A percentile compares a stretch with the other conserved stretches of the same genome.
Evolutionary conservation across 2,888 invertebrate genomes (phyloP).

Genomic region (Sarcophaga caerulescens): DNA sequence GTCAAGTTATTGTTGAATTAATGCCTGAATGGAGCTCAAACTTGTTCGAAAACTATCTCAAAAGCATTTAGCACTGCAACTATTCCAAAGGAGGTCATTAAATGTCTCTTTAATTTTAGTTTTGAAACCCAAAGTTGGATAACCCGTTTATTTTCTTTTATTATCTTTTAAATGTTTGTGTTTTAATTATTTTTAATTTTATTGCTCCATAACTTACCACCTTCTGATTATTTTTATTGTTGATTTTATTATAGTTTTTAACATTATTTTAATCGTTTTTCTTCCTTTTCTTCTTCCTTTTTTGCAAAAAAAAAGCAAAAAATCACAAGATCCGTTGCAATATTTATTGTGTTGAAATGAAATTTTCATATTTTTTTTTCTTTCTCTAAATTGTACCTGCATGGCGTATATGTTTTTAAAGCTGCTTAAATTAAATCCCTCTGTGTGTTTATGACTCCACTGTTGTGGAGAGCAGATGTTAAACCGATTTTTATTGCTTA

Average conservation of each 20-base stretch:
- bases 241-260: constrained; percentile 43
- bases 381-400: no score
- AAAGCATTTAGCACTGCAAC: no score
- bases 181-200: constrained; percentile 8
- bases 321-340: constrained; percentile 45
- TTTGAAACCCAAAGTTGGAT: no score
- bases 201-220: constrained; percentile 63
- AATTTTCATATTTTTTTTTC: no score
- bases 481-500: constrained; percentile 49
- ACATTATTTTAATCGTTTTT: constrained; percentile 59
- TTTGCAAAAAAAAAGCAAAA: no score
- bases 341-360: constrained; percentile 8
- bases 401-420: constrained; percentile 5
- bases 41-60: no score
- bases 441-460: constrained; percentile 18
- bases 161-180: neutral
- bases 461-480: constrained; percentile 44
- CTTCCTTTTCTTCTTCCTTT: constrained; percentile 41
- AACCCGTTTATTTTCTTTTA: neutral
- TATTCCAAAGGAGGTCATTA: no score
- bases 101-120: no score
- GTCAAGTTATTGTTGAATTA: no score
- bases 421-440: constrained; percentile 60
- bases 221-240: constrained; percentile 53
- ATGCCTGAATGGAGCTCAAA: no score